Percentiles rank a stretch among this genome's conserved stretches.
These are phyloP conservation scores for Malurus elegans DNA, from an alignment of 2,113 vertebrate genomes.

Conservation along the genomic window DNA sequence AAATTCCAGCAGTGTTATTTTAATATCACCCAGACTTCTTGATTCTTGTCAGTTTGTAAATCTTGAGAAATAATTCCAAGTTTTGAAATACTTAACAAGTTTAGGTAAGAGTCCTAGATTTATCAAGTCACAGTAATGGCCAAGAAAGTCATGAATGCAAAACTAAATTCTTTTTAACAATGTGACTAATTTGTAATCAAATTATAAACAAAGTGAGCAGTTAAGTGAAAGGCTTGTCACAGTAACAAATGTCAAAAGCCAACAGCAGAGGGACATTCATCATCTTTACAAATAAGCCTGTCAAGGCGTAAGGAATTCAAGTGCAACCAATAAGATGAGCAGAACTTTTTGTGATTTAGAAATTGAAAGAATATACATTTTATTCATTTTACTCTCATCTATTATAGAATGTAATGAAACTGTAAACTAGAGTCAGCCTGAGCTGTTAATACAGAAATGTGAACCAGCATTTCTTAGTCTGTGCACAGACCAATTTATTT, in stretches of 20 bases:
- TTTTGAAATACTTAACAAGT: background rate
- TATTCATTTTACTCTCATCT: background rate
- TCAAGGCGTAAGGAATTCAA: background rate
- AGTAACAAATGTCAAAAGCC: background rate
- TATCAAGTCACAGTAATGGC: background rate
- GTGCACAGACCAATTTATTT: background rate
- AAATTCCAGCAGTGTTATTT: background rate
- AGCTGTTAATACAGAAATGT: background rate
- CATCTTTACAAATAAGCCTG: background rate
- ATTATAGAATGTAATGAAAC: background rate
- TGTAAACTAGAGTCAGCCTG: background rate
- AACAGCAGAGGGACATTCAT: background rate
- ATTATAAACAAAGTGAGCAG: background rate
- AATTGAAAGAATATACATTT: background rate
- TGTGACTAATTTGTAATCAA: background rate
- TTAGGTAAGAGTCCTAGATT: background rate
- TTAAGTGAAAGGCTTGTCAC: background rate
- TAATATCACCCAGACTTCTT: background rate
- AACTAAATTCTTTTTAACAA: background rate
- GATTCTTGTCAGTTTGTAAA: background rate
- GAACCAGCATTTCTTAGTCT: background rate
- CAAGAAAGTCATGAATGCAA: background rate
- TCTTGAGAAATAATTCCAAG: background rate
- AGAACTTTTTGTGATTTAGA: background rate
- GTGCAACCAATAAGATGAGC: background rate